Base-by-base conservation (phyloP, 2,797 vertebrate species). In the Pipistrellus pipistrellus region DNA sequence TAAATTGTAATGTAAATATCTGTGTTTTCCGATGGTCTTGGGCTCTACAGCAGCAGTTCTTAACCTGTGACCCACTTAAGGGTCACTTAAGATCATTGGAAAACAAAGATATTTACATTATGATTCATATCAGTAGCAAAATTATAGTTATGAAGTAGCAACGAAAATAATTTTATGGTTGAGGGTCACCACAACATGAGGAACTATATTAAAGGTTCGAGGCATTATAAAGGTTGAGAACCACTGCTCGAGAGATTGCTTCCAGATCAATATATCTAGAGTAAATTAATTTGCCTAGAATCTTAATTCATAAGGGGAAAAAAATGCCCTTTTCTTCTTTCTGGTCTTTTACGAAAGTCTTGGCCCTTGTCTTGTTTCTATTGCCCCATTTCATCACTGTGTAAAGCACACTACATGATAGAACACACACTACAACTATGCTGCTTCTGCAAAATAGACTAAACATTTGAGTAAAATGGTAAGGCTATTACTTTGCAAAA, bases 401-500 rank as follows among this genome's bases (percentile, higher is more conserved):
- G n/a, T 84, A 91, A 93, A 90, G 38, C 48, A 55, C 21, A 77
- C 6, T 44, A 72, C 12, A 44, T 5, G n/a, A 93, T 35, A 32
- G 96, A 76, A 88, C 41, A 76, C 9, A 77, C 3, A 84, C 27
- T 23, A 77, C 23, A 32, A 48, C 75, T 86, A 81, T 27, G 20
- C 11, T 71, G 62, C 55, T 86, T 80, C 64, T 85, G 53, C 59
- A 93, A 95, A 96, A 87, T 0, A 87, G 51, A 92, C 96, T 75
- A 69, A 46, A 82, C 21, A 89, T 85, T 71, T 95, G 38, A 84
- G 83, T 46, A 57, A 85, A 96, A 84, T 62, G 66, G 20, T 71
- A 75, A 96, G 25, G 69, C 38, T 83, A 86, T 66, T 66, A 89
- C 38, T 55, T 84, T 95, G 66, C 35, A 88, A 96, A 96, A 96